Base-by-base conservation (phyloP, 2,113 vertebrate genomes). In the Nannobrachium achirus region DNA sequence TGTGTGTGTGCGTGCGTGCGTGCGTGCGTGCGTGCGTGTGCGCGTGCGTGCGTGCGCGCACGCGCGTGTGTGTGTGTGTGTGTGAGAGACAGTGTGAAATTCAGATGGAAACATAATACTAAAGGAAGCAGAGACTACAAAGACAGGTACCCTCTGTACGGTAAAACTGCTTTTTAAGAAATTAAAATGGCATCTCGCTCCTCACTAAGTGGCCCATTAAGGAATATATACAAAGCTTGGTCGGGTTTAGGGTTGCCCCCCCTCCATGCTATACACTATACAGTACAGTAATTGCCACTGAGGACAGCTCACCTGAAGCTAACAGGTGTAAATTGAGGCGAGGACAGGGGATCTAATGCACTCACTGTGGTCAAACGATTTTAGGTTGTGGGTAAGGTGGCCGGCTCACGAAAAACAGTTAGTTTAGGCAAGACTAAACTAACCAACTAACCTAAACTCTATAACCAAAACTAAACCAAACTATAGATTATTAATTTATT, bases 151-250 rank as follows among this genome's bases (percentile, higher is more conserved):
- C 73, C 60, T 67, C 6, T 10, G 46, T 53, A 75, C 73, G 67
- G 52, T 73, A 63, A 72, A 41, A 52, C 51, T 64, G 57, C 64
- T 80, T 83, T 81, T 82, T 68, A 76, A 80, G 64, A 82, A 75
- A 71, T 60, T 71, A 59, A 84, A 78, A 72, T 15, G n/a, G 42
- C 15, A 52, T 61, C 48, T 57, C 67, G 69, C 42, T 56, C 66
- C 69, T 56, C 68, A 71, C 63, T 75, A 70, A 85, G 71, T 72
- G 58, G 56, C 59, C 80, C 75, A 79, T 85, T 73, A 77, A 49
- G 1, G 4, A 65, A 72, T 40, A 44, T 57, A 53, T n/a, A n/a
- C n/a, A n/a, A 55, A 56, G 56, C 64, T 41, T 63, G 70, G 73
- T 70, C n/a, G n/a, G 66, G 57, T 66, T 74, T 9, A 6, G 45